Evolutionary conservation across 2,888 invertebrate species (phyloP).

Genomic region (Myopa tessellatipennis): DNA sequence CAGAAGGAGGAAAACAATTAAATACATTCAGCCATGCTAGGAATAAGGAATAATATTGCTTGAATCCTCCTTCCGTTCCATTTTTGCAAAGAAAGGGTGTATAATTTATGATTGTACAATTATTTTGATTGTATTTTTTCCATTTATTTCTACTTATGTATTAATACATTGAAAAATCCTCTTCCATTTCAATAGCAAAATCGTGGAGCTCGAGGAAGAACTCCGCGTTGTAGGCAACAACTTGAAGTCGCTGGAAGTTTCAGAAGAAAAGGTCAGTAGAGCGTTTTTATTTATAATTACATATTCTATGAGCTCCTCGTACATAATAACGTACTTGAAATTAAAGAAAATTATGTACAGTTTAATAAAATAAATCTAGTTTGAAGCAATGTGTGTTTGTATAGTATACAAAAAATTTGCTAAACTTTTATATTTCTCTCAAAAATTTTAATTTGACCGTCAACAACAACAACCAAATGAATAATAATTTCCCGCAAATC

Average conservation of each 20-base stretch:
- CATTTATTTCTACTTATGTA: not conserved
- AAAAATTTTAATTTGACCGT: conserved; percentile 2
- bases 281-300: conserved; percentile 26
- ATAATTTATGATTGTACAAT: not conserved
- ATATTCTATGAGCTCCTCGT: not conserved
- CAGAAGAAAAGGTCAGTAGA: conserved; percentile 94
- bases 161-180: conserved; percentile 8
- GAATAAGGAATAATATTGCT: no score
- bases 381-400: not conserved
- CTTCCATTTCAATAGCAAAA: conserved; percentile 79
- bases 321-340: not conserved
- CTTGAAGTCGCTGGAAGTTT: conserved; percentile 99
- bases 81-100: not conserved
- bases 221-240: conserved; percentile 99
- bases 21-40: no score
- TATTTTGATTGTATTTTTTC: not conserved
- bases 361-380: conserved; percentile 10
- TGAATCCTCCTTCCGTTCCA: not conserved
- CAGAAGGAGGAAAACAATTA: no score
- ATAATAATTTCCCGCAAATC: no score
- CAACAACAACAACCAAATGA: not conserved
- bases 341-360: conserved; percentile 18
- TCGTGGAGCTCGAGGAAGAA: conserved; percentile 99
- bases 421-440: conserved; percentile 28
- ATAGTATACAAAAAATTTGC: conserved; percentile 19